These are phyloP conservation scores for Fratercula arctica DNA, from an alignment of 2,797 vertebrate species.

Conservation along the genomic window DNA sequence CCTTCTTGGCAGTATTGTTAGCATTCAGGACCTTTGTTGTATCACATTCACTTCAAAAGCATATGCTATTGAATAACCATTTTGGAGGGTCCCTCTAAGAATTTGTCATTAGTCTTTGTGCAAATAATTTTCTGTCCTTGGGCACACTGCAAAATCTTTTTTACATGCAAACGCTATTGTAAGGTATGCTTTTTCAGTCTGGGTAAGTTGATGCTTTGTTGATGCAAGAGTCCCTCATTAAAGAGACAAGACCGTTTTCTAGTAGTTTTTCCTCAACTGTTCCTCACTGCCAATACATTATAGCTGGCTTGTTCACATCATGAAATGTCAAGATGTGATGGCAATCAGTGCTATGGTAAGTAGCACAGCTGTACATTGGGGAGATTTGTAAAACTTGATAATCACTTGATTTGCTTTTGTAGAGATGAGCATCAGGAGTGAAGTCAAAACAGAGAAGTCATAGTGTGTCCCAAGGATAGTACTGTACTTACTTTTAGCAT, in stretches of 20 bases:
- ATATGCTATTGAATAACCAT: background rate
- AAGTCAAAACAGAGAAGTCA: background rate
- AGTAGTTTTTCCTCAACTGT: background rate
- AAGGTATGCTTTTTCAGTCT: background rate
- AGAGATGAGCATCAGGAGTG: background rate
- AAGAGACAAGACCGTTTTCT: background rate
- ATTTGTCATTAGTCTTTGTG: background rate
- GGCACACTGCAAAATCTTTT: background rate
- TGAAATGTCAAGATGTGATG: background rate
- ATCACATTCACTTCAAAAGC: background rate
- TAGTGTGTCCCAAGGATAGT: background rate
- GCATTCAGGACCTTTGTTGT: background rate
- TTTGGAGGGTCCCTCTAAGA: background rate
- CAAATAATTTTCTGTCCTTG: background rate
- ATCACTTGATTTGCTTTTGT: background rate
- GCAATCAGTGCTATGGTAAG: background rate
- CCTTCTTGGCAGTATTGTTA: conserved; percentile 10
- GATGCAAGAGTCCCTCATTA: background rate
- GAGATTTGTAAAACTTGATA: background rate
- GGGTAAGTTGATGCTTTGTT: background rate
- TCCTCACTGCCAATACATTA: background rate
- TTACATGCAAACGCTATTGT: background rate
- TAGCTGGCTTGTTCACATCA: background rate
- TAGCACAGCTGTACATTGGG: background rate
- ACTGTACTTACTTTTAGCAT: background rate